Base-by-base conservation (phyloP, 2,888 invertebrate genomes). In the Epinotia brunnichana region DNA sequence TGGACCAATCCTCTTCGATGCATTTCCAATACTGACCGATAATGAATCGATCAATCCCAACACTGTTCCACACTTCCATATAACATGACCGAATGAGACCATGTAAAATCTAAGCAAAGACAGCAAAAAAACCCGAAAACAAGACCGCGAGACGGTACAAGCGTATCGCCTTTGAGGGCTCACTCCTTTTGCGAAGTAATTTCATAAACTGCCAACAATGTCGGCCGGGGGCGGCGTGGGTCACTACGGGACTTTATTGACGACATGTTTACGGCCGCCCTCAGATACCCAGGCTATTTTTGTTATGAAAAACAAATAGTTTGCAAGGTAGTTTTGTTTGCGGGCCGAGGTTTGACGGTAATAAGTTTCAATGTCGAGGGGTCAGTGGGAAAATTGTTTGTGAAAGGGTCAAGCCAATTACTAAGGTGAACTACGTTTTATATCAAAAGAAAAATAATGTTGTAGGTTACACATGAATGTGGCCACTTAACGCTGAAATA, bases 191-290 rank as follows among this genome's bases (percentile, higher is more conserved):
- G 80, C 77, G 76, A 81, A 77, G 81, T 87, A 87, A 88, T 87
- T 87, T 87, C 85, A 87, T 87, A 87, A 87, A 83, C 80, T 81
- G 80, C 81, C 82, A 84, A 87, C 83, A 85, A 85, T 84, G 84
- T 84, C 78, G 76, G 72, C 73, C 73, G 78, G 78, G 82, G 84
- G 82, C 79, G 75, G 80, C 77, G 74, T 78, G 80, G 85, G 86
- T 84, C 87, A 84, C 81, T 83, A 78, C 76, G 81, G 79, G 81
- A 82, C 83, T 83, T 85, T 85, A 87, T 86, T 85, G 85, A 83
- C 82, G 84, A 86, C 84, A 87, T 87, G 83, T 87, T 86, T 86
- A 87, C 85, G 80, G 82, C 75, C 79, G 77, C 77, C 80, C 80
- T 78, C 81, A 79, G 81, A 82, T 82, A 85, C 77, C 68, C 44